Base-by-base conservation (phyloP, 2,888 invertebrate genomes). In the Laspeyria flexula region DNA sequence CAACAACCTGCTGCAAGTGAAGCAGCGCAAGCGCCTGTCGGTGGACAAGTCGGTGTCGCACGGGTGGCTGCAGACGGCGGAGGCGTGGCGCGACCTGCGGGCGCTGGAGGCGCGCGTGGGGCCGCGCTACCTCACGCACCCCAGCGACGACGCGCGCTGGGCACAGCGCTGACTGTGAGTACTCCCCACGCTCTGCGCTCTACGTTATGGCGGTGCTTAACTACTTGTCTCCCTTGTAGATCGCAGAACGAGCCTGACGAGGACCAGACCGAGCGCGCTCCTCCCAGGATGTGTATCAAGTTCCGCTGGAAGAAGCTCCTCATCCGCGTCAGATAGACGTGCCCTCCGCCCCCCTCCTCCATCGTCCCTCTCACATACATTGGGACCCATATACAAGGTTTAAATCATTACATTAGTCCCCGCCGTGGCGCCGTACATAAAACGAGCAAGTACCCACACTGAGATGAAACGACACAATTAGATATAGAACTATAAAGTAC, bases 31-130 rank as follows among this genome's bases (percentile, higher is more conserved):
- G 88, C 95, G 99, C 16, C 98, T 96, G 79, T 98, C 98, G 0
- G 99, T 99, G 47, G 99, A 99, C 92, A 99, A 99, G 93, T 97
- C 99, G 51, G 93, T 99, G 60, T 94, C 95, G 73, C 99, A 99
- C 88, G 95, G 96, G 67, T 99, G 99, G 99, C 94, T 99, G 66
- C 99, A 99, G 95, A 98, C 98, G 85, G 96, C 96, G 81, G 96
- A 97, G 85, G 98, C 99, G 3, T 99, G 99, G 98, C 95, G 95
- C 70, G 99, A 99, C 92, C 93, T 99, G 74, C 94, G 99, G 45
- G 95, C 95, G 71, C 93, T 99, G 45, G 99, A 99, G 92, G 58
- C 55, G 0, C 75, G 84, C 51, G 88, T 88, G 18, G 88, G 86
- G 44, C 25, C 58, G 42, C 83, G 92, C 57, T 88, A 89, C 82